Conservation (phyloP, 2,113 vertebrate genomes). For the Dendropsophus ebraccatus region DNA sequence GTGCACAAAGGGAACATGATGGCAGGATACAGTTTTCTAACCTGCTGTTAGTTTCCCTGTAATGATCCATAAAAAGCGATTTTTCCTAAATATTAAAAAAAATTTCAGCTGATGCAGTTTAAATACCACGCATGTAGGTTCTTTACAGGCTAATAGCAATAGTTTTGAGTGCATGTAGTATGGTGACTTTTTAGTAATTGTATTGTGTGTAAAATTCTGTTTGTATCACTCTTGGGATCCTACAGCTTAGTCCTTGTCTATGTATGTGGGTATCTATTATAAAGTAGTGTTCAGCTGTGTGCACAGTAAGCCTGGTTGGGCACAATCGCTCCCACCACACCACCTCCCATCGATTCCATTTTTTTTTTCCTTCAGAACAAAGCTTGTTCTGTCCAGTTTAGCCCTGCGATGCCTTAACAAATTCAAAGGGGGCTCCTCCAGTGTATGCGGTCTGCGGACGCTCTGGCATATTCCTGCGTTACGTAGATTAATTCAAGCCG, state of each 20-base stretch:
- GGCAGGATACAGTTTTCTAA: no score
- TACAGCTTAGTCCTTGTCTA: neutral
- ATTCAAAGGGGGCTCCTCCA: neutral
- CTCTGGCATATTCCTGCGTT: constrained; percentile 38
- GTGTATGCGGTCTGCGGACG: constrained; percentile 36
- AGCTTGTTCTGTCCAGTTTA: constrained; percentile 40
- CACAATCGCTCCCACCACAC: neutral
- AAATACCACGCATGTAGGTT: no score
- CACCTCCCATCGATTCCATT: neutral
- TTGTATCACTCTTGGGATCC: neutral
- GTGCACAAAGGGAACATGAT: no score
- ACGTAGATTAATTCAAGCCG: constrained; percentile 48
- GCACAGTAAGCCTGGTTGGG: neutral
- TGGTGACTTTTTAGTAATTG: no score
- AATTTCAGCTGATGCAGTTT: no score
- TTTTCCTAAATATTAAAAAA: no score
- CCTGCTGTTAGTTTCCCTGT: no score
- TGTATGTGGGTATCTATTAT: neutral
- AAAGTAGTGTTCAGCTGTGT: neutral
- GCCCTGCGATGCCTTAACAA: constrained; percentile 9
- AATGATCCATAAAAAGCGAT: no score
- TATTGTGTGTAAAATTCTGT: neutral
- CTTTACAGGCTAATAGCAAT: no score
- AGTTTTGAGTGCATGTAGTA: no score
- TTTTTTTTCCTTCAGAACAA: constrained; percentile 28